Base-by-base conservation (phyloP, 2,797 vertebrate genomes). In the Xenentodon cancila region DNA sequence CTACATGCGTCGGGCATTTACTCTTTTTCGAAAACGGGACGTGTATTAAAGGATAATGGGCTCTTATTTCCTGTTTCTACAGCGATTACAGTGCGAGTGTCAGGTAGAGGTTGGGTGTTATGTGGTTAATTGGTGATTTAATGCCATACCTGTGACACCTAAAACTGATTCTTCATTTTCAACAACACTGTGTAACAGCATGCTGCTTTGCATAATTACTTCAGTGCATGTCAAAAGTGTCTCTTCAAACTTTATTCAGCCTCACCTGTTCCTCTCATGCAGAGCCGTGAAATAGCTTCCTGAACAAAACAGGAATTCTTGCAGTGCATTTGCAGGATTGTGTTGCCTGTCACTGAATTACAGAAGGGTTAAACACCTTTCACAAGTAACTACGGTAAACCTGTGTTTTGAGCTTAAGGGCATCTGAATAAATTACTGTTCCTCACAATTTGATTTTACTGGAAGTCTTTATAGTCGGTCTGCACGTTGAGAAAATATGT, bases 61-160 rank as follows among this genome's bases (percentile, higher is more conserved):
- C 20, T 62, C 52, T 59, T 40, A 50, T 78, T 84, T 86, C 77
- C 75, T 79, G 50, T 81, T 82, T 74, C 71, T 53, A 56, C 72
- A 79, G 54, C 67, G 62, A 80, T 85, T 83, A 84, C 20, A 79
- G 75, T 60, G 25, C 73, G 64, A 59, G 84, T 87, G 89, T 91
- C 79, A 80, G 69, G 67, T 47, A 77, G 48, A 75, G 54, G 68
- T 79, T 62, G 79, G 83, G 88, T 91, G 91, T 89, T 85, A 91
- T 81, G 82, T 61, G 78, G 64, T 86, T 90, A 91, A 92, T 92
- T 91, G 85, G 86, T 79, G 63, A 82, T 89, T 90, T 87, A 90
- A 91, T 88, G 86, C 80, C 87, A 58, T 71, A 80, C 47, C 68
- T 77, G 71, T 32, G 20, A 90, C 91, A 92, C 91, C 88, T 89